Evolutionary conservation across 64 coral and sea anemone genomes (phyloP).

Genomic region (Hydrozoanthus tunicans): DNA sequence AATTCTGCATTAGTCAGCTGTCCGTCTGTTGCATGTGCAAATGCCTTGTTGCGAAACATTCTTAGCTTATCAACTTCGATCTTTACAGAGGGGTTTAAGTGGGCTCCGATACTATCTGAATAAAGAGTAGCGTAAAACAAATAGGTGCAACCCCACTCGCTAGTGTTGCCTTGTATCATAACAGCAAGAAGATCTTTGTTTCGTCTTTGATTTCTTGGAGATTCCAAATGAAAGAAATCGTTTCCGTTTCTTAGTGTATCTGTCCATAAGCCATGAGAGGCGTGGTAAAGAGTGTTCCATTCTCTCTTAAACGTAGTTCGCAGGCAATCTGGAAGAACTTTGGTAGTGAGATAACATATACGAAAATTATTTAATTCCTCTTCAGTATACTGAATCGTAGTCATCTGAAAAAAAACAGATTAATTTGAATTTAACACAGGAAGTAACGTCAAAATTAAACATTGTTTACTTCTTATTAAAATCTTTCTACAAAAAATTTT

Average conservation of each 20-base stretch:
- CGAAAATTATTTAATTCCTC: conserved; percentile 25
- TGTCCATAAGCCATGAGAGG: conserved; percentile 12
- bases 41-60: conserved; percentile 44
- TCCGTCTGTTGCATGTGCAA: conserved; percentile 49
- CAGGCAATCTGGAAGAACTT: not conserved
- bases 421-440: too few species aligned
- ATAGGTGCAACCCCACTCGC: conserved; percentile 44
- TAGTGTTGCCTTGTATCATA: conserved; percentile 41
- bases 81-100: conserved; percentile 5
- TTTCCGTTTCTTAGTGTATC: conserved; percentile 20
- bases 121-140: conserved; percentile 41
- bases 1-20: conserved; percentile 23
- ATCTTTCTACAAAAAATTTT: too few species aligned
- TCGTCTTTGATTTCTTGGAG: conserved; percentile 27
- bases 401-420: not conserved
- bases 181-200: not conserved
- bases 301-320: conserved; percentile 24
- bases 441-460: too few species aligned
- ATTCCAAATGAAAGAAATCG: not conserved
- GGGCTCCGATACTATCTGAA: conserved; percentile 28
- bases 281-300: conserved; percentile 21
- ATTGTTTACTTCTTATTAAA: too few species aligned
- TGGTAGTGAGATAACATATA: not conserved
- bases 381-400: not conserved
- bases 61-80: conserved; percentile 38